Conservation (phyloP, 2,797 vertebrate genomes). For the Xenops minutus region DNA sequence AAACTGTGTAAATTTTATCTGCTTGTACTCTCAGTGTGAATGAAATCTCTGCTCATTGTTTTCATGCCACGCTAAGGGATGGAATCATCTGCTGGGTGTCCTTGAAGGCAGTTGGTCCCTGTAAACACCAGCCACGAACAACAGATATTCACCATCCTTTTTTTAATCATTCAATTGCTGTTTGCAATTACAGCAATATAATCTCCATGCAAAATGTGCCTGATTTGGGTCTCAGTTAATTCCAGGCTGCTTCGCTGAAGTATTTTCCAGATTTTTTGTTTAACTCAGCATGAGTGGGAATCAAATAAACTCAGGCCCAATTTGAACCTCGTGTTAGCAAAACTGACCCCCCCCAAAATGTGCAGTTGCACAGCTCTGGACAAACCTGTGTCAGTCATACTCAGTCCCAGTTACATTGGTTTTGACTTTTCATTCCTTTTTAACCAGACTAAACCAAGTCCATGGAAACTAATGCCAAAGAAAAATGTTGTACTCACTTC, state of each 20-base stretch:
- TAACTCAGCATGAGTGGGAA: not conserved
- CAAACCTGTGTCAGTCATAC: not conserved
- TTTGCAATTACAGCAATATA: not conserved
- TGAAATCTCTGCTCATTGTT: not conserved
- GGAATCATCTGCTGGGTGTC: not conserved
- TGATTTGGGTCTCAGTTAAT: constrained; percentile 5
- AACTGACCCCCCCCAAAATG: not conserved
- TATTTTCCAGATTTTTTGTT: constrained; percentile 9
- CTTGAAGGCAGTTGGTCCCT: not conserved
- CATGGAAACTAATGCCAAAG: not conserved
- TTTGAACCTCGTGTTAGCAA: not conserved
- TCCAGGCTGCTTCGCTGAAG: constrained; percentile 1
- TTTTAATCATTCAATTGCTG: constrained; percentile 2
- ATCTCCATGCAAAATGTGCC: not conserved
- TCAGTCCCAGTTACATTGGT: not conserved
- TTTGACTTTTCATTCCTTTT: constrained; percentile 17
- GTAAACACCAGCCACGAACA: not conserved
- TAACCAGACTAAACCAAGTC: not conserved
- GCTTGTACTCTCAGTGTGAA: not conserved
- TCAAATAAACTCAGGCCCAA: not conserved
- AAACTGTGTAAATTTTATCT: not conserved
- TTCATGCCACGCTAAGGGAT: not conserved
- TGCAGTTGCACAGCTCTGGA: not conserved
- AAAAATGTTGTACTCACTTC: not conserved
- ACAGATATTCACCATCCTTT: not conserved